A percentile compares a stretch with the other conserved stretches of the same genome.
Conservation (phyloP, 2,888 invertebrate species). For the Leistus spinibarbis region DNA sequence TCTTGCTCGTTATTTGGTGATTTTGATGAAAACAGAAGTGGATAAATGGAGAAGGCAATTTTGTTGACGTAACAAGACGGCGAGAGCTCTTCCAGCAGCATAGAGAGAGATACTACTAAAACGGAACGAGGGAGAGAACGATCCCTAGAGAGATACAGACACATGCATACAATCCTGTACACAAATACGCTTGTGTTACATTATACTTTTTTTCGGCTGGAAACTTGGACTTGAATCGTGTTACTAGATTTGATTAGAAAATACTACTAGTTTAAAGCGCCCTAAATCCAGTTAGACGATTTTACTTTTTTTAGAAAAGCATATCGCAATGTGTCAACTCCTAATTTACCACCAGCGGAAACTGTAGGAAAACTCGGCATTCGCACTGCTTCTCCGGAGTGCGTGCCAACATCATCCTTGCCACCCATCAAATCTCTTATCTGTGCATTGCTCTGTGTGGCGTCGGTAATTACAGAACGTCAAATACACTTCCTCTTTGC, state of each 20-base stretch:
- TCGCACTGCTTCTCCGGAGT: not conserved
- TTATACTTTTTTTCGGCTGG: no score
- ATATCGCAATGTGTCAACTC: not conserved
- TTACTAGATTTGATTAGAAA: not conserved
- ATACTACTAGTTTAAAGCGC: not conserved
- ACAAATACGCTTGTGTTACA: not conserved
- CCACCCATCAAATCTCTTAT: not conserved
- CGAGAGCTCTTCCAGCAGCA: not conserved
- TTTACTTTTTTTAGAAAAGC: no score
- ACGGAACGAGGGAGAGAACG: not conserved
- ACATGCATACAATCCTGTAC: not conserved
- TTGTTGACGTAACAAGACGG: constrained; percentile 37
- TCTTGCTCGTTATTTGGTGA: constrained; percentile 36
- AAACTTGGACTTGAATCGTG: not conserved
- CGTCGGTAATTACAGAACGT: not conserved
- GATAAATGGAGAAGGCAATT: constrained; percentile 37
- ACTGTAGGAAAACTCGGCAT: not conserved
- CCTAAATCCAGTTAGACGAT: not conserved
- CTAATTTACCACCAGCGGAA: not conserved
- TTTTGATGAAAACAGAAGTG: constrained; percentile 38
- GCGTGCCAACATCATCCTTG: not conserved
- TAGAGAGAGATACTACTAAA: no score
- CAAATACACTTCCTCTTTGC: not conserved
- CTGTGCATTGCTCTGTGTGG: not conserved
- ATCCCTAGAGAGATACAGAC: not conserved